Percentiles rank a stretch among this genome's conserved stretches.
These are phyloP conservation scores for Hymenopus coronatus DNA, from an alignment of 2,888 invertebrate genomes.

Conservation along the genomic window DNA sequence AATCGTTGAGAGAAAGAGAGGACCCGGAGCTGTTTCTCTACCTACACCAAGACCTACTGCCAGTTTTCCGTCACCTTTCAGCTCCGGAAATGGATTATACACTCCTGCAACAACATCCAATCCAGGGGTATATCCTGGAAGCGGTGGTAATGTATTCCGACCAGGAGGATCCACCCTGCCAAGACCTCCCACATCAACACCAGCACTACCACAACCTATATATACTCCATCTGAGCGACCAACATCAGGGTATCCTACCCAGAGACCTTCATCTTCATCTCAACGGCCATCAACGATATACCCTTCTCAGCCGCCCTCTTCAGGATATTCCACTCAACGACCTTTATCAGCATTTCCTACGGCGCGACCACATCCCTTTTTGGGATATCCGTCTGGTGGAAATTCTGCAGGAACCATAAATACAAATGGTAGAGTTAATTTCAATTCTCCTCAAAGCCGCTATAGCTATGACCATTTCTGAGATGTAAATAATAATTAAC, in stretches of 20 bases:
- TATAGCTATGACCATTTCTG: background rate
- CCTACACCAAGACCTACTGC: background rate
- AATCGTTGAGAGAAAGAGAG: slow-evolving; percentile 22
- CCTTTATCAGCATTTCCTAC: background rate
- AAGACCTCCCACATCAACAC: background rate
- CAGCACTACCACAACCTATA: background rate
- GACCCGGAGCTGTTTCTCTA: background rate
- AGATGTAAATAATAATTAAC: background rate
- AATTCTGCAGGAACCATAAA: background rate
- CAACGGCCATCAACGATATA: background rate
- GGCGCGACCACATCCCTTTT: background rate
- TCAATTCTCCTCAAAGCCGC: background rate
- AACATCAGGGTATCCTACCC: background rate
- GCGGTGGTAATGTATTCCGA: background rate
- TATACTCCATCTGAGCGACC: background rate
- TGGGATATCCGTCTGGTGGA: background rate
- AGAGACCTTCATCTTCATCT: background rate
- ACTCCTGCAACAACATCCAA: background rate
- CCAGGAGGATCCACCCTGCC: background rate
- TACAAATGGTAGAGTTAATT: background rate
- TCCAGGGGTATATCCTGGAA: background rate
- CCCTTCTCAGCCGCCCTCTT: background rate
- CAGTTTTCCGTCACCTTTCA: background rate
- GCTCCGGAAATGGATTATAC: background rate
- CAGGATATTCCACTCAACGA: background rate